Percentiles rank a stretch among this genome's conserved stretches.
phyloP scores from a whole-genome alignment of 1,140 invertebrate species.

The Lepidurus arcticus region DNA sequence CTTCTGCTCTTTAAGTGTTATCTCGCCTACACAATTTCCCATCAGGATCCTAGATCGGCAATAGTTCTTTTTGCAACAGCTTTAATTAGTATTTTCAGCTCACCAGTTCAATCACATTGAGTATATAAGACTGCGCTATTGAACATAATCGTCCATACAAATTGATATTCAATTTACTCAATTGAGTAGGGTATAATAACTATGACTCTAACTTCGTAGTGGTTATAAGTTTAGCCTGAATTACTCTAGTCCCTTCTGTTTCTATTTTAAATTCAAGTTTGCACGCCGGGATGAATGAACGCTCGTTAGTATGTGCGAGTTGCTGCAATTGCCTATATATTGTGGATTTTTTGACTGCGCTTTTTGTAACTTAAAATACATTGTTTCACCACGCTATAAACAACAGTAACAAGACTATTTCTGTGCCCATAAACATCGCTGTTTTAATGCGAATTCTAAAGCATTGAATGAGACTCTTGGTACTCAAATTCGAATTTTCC shows the following conservation, averaged over 20 bases:
- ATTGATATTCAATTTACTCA: slow-evolving; percentile 2
- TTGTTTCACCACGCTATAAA: slow-evolving; percentile 10
- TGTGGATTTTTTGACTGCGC: slow-evolving; percentile 21
- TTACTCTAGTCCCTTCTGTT: background rate
- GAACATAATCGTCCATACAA: slow-evolving; percentile 18
- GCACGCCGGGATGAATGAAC: background rate
- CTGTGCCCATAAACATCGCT: no score
- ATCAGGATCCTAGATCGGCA: background rate
- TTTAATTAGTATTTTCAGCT: background rate
- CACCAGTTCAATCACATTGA: slow-evolving; percentile 12
- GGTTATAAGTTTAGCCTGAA: background rate
- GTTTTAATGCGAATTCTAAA: no score
- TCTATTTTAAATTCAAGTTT: background rate
- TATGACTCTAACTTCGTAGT: background rate
- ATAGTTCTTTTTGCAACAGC: slow-evolving; percentile 2
- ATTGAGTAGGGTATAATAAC: background rate
- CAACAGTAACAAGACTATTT: no score
- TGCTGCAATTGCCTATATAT: slow-evolving; percentile 16
- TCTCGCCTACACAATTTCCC: background rate
- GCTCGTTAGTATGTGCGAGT: slow-evolving; percentile 3
- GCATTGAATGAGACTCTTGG: no score
- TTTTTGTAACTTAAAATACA: slow-evolving; percentile 22
- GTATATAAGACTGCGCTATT: background rate
- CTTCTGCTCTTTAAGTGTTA: background rate
- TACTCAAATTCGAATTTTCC: no score